phyloP scores from a whole-genome alignment of 1,140 invertebrate species.

The Magallana gigas region DNA sequence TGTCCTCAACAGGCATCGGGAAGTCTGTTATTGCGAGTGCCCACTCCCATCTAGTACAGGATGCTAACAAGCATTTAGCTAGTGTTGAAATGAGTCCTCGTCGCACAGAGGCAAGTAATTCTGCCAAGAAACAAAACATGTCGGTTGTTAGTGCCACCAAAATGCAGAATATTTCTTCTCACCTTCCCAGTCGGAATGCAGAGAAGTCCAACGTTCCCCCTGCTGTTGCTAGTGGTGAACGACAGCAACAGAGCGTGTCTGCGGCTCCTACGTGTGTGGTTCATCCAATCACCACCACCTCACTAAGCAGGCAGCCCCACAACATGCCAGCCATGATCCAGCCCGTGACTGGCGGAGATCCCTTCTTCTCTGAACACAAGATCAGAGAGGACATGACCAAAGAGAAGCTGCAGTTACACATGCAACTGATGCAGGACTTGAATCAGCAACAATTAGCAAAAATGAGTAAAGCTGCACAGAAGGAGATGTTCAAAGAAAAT shows the following conservation, averaged over 20 bases:
- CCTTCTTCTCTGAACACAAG: slow-evolving; percentile 40
- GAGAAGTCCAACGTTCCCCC: background rate
- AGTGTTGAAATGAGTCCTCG: background rate
- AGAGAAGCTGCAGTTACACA: slow-evolving; percentile 58
- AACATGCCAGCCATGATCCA: slow-evolving; percentile 29
- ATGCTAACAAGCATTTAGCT: background rate
- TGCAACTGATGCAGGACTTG: slow-evolving; percentile 35
- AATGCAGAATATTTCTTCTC: background rate
- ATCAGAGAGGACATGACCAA: background rate
- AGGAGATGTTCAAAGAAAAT: slow-evolving; percentile 53
- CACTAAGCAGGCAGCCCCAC: slow-evolving; percentile 19
- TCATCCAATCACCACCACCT: slow-evolving; percentile 55
- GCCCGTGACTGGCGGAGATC: slow-evolving; percentile 54
- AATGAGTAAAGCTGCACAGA: slow-evolving; percentile 50
- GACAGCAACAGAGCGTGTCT: slow-evolving; percentile 33
- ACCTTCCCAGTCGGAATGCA: background rate
- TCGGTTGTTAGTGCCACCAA: background rate
- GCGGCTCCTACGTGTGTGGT: slow-evolving; percentile 58
- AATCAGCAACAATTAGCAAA: slow-evolving; percentile 51
- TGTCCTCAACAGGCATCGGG: background rate
- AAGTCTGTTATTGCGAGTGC: slow-evolving; percentile 26
- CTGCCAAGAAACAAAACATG: slow-evolving; percentile 4
- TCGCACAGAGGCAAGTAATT: background rate
- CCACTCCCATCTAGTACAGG: slow-evolving; percentile 8
- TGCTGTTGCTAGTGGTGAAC: background rate